Percentiles rank a stretch among this genome's conserved stretches.
These are phyloP conservation scores for Latrodectus hesperus DNA, from an alignment of 2,888 invertebrate genomes.

Conservation along the genomic window DNA sequence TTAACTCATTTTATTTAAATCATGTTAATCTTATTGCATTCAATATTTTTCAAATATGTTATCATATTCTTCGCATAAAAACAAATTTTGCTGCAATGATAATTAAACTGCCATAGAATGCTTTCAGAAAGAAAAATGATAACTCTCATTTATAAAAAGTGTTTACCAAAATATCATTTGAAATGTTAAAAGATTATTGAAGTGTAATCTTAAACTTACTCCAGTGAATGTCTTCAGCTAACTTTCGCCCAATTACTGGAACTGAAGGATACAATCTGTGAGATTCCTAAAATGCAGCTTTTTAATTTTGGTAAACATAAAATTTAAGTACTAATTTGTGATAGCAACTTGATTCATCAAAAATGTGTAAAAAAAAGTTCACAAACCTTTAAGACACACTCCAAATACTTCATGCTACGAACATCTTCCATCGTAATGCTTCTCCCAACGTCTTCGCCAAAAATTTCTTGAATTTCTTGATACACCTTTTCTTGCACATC, in stretches of 20 bases:
- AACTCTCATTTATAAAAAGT: not conserved
- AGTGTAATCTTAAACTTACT: constrained; percentile 11
- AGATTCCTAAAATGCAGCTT: constrained; percentile 32
- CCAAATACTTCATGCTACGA: constrained; percentile 49
- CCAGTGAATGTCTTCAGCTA: constrained; percentile 29
- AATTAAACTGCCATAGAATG: not conserved
- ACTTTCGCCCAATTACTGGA: constrained; percentile 43
- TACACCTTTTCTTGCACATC: constrained; percentile 49
- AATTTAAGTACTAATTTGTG: no score
- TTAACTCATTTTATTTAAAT: no score
- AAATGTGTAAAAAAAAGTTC: not conserved
- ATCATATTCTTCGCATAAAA: no score
- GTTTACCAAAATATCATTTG: not conserved
- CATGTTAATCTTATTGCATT: no score
- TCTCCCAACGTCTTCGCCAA: constrained; percentile 8
- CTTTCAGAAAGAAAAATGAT: not conserved
- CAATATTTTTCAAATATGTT: no score
- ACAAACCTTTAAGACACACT: constrained; percentile 45
- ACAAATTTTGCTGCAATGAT: no score
- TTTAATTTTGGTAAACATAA: no score
- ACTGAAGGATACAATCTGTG: constrained; percentile 58
- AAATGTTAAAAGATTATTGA: not conserved
- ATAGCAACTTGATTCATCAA: no score
- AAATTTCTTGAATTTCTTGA: constrained; percentile 39
- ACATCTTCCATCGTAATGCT: constrained; percentile 27